Evolutionary conservation across 2,113 vertebrate genomes (phyloP).

Genomic region (Pelusios castaneus): DNA sequence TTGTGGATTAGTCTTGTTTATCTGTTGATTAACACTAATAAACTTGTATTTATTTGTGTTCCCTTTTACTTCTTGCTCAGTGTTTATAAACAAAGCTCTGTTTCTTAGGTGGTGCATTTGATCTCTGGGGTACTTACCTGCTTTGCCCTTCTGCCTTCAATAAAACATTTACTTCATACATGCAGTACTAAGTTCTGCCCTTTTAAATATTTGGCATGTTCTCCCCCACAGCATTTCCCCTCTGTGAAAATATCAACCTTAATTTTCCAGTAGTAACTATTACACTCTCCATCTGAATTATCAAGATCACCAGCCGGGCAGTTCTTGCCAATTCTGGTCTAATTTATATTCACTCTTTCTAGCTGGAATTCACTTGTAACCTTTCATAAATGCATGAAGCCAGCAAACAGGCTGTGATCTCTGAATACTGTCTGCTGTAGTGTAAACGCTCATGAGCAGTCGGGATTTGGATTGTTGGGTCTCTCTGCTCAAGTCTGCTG

Average conservation of each 20-base stretch:
- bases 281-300: not conserved
- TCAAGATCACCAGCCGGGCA: not conserved
- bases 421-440: no score
- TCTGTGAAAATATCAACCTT: not conserved
- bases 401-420: no score
- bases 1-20: not conserved
- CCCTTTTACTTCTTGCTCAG: not conserved
- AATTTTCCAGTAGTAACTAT: not conserved
- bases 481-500: no score
- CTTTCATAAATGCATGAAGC: not conserved
- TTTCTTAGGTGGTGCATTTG: not conserved
- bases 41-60: fast-evolving
- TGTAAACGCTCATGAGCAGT: no score
- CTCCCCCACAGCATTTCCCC: not conserved
- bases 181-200: conserved; percentile 30
- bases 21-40: not conserved
- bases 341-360: not conserved
- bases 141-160: not conserved
- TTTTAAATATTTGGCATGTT: conserved; percentile 1
- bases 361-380: not conserved
- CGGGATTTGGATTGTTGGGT: no score
- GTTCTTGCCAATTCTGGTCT: not conserved
- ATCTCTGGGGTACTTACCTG: conserved; percentile 8
- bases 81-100: not conserved
- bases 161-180: conserved; percentile 27